Conservation (phyloP, 1,140 invertebrate species). For the Eurytemora carolleeae region DNA sequence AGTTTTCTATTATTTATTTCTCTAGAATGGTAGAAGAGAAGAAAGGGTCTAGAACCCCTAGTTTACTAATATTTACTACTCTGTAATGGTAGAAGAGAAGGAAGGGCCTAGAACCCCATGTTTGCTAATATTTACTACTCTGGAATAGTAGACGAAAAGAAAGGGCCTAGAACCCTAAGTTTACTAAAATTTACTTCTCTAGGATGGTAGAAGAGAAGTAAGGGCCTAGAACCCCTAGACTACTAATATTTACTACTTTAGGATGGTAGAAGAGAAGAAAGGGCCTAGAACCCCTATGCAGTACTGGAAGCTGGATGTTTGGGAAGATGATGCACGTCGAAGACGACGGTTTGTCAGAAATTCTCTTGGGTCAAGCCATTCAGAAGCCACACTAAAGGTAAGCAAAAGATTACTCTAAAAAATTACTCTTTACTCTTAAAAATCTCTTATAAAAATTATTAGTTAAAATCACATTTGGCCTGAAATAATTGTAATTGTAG, state of each 20-base stretch:
- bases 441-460: too few relatives aligned
- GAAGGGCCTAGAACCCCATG: slow-evolving; percentile 25
- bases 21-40: background rate
- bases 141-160: too few relatives aligned
- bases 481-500: too few relatives aligned
- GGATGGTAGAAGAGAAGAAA: slow-evolving; percentile 19
- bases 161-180: too few relatives aligned
- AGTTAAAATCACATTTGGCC: too few relatives aligned
- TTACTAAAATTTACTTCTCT: too few relatives aligned
- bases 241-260: too few relatives aligned
- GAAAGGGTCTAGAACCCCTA: too few relatives aligned
- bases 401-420: too few relatives aligned
- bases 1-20: too few relatives aligned
- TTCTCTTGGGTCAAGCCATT: slow-evolving; percentile 71
- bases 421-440: too few relatives aligned
- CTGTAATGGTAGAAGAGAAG: slow-evolving; percentile 16
- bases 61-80: slow-evolving; percentile 6
- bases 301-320: slow-evolving; percentile 91
- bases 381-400: slow-evolving; percentile 72
- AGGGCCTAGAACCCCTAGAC: slow-evolving; percentile 28
- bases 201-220: background rate
- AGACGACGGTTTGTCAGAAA: slow-evolving; percentile 76
- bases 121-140: too few relatives aligned
- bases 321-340: slow-evolving; percentile 94
- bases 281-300: slow-evolving; percentile 29